Percentiles rank a stretch among this genome's conserved stretches.
Evolutionary conservation across 2,888 invertebrate genomes (phyloP).

Genomic region (Leptarthrus brevirostris): DNA sequence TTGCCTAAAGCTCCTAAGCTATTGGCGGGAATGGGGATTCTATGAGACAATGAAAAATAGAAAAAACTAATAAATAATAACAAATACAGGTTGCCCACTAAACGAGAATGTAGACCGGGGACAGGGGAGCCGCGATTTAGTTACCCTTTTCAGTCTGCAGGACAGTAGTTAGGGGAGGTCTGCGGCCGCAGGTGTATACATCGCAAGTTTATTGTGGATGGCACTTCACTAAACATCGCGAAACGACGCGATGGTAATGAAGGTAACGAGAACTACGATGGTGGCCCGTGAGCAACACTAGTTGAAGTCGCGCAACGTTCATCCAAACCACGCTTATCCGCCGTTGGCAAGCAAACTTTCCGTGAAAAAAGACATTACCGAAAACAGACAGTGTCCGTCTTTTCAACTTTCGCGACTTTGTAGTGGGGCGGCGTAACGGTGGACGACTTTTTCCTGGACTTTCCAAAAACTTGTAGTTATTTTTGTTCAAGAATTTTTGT

Average conservation of each 20-base stretch:
- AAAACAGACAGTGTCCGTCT: slow-evolving; percentile 33
- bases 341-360: slow-evolving; percentile 1
- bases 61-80: slow-evolving; percentile 44
- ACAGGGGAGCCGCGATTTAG: slow-evolving; percentile 13
- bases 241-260: slow-evolving; percentile 10
- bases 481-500: slow-evolving; percentile 9
- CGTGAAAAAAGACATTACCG: neutral
- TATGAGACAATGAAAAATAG: slow-evolving; percentile 39
- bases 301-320: slow-evolving; percentile 28
- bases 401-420: slow-evolving; percentile 23
- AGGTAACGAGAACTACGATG: neutral
- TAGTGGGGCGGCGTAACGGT: slow-evolving; percentile 4
- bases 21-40: neutral
- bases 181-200: slow-evolving; percentile 26
- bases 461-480: neutral
- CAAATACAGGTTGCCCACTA: slow-evolving; percentile 13
- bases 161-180: slow-evolving; percentile 14
- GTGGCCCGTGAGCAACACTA: slow-evolving; percentile 10
- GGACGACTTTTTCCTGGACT: slow-evolving; percentile 7
- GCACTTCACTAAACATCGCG: slow-evolving; percentile 23
- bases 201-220: slow-evolving; percentile 32
- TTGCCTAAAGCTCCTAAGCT: neutral
- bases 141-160: slow-evolving; percentile 28
- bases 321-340: slow-evolving; percentile 15
- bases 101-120: neutral